Evolutionary conservation across 2,113 vertebrate genomes (phyloP), one percentile per base, ranked within the genome.

Genomic region (Eira barbara): DNA sequence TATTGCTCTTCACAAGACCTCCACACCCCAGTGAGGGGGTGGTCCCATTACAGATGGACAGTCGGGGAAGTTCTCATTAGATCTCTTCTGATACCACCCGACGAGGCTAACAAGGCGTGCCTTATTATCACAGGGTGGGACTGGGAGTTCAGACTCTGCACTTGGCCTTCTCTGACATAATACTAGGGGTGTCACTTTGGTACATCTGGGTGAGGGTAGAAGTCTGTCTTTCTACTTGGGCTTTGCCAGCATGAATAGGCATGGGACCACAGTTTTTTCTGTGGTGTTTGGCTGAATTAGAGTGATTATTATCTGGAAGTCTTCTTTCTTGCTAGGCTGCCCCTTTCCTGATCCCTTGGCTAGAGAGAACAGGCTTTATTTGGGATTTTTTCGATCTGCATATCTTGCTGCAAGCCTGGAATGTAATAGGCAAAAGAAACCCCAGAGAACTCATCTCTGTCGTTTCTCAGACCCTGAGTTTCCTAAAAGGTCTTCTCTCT

Each of bases 11-110:
- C 63, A 52, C 7, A 20, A 29, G 65, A 63, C 42, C 27, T 73
- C n/a, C 23, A 39, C 0, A 4, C 55, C 61, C 3, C 63, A 11
- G 0, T 29, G 11, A 42, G 29, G 11, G n/a, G 27, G 55, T 25
- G 10, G n/a, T 7, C 20, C 81, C 55, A 52, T 88, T 55, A 18
- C 29, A 55, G 74, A 36, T 4, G 36, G 55, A 52, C 36, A 45
- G 1, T 17, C 2, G 1, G n/a, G 36, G 31, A 47, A 13, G 9
- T 65, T 74, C 67, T 59, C 18, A 57, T 67, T 93, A 31, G 45
- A 34, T 89, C 39, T 57, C 69, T 39, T 59, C 78, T 49, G 91
- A 89, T 21, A 34, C 6, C 27, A 61, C 52, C 52, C 23, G 27
- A 12, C 0, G 52, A 39, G 27, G 65, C 42, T 52, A 74, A 27